Conservation (phyloP, 92 coral and sea anemone genomes). For the Phenganax subtilis region DNA sequence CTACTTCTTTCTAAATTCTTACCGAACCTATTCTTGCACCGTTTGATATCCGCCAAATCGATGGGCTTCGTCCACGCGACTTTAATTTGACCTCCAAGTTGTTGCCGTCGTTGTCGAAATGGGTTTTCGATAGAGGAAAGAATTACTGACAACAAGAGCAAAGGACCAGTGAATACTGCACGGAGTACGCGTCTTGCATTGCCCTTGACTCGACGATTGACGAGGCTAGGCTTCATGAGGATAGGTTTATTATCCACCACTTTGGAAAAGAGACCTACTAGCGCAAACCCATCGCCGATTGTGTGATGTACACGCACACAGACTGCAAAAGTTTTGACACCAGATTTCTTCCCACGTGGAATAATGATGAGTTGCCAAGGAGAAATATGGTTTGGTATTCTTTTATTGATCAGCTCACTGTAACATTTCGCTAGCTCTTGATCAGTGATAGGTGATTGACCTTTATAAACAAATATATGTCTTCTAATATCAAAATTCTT, state of each 20-base stretch:
- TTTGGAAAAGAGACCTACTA: slow-evolving; percentile 65
- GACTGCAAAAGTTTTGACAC: slow-evolving; percentile 58
- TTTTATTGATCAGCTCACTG: slow-evolving; percentile 57
- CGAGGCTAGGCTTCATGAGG: slow-evolving; percentile 39
- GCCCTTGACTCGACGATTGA: slow-evolving; percentile 63
- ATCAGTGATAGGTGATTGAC: slow-evolving; percentile 63
- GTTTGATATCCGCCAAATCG: slow-evolving; percentile 64
- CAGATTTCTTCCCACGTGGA: slow-evolving; percentile 53
- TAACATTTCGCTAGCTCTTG: slow-evolving; percentile 56
- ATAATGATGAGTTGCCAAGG: slow-evolving; percentile 80
- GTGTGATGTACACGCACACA: slow-evolving; percentile 88
- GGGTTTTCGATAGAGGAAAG: slow-evolving; percentile 70
- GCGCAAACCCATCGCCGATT: slow-evolving; percentile 83
- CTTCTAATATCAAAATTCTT: slow-evolving; percentile 68
- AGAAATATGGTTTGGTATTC: slow-evolving; percentile 64
- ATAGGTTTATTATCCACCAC: slow-evolving; percentile 87
- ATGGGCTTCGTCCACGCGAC: slow-evolving; percentile 80
- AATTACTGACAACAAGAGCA: slow-evolving; percentile 73
- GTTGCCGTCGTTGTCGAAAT: slow-evolving; percentile 51
- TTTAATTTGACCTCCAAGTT: slow-evolving; percentile 72
- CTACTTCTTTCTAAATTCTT: not conserved
- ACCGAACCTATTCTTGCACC: slow-evolving; percentile 79
- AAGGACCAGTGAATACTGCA: slow-evolving; percentile 76
- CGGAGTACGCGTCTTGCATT: not conserved
- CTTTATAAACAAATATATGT: slow-evolving; percentile 61